A percentile compares a stretch with the other conserved stretches of the same genome.
phyloP scores from a whole-genome alignment of 2,797 vertebrate species.

The Petrocephalus sullivani region DNA sequence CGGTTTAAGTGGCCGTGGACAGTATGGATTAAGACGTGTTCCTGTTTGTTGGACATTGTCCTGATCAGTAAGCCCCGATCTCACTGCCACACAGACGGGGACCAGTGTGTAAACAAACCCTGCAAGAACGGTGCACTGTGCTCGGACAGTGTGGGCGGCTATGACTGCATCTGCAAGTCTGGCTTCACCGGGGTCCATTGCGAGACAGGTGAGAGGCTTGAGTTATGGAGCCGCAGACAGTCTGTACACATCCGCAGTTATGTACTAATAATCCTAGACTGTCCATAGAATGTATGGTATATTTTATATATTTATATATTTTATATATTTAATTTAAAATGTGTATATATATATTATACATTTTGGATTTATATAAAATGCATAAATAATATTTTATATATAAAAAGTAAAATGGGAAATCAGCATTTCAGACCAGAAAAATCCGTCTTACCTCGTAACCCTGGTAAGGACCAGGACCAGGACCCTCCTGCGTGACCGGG shows the following conservation, averaged over 20 bases:
- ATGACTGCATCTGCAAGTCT: constrained; percentile 69
- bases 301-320: too few relatives aligned
- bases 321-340: too few relatives aligned
- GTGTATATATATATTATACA: too few relatives aligned
- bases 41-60: not conserved
- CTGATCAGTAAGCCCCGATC: not conserved
- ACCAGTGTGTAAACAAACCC: constrained; percentile 62
- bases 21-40: not conserved
- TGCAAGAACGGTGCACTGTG: constrained; percentile 71
- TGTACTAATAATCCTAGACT: too few relatives aligned
- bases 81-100: constrained; percentile 55
- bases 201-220: constrained; percentile 51
- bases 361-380: too few relatives aligned
- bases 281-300: too few relatives aligned
- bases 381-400: too few relatives aligned
- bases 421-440: too few relatives aligned
- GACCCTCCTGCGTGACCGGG: too few relatives aligned
- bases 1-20: not conserved
- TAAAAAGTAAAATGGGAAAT: too few relatives aligned
- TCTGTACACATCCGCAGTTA: not conserved
- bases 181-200: constrained; percentile 64
- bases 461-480: not conserved
- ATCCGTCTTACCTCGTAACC: too few relatives aligned
- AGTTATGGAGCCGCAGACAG: not conserved
- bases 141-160: constrained; percentile 70